phyloP scores from a whole-genome alignment of 2,888 invertebrate species.

The Eumerus sabulonum region DNA sequence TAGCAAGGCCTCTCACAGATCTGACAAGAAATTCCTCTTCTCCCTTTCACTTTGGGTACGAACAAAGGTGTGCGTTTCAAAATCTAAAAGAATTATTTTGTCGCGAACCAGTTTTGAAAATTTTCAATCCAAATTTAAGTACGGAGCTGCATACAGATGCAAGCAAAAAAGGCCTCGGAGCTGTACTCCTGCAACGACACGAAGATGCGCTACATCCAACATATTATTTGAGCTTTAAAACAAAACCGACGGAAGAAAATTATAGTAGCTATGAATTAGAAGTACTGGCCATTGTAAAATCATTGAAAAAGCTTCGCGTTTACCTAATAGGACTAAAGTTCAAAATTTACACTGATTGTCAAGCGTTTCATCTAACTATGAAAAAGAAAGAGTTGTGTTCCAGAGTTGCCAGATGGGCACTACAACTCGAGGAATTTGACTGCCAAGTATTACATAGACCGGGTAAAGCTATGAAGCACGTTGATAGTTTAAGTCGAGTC shows the following conservation, averaged over 20 bases:
- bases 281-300: not conserved
- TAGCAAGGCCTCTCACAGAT: constrained; percentile 5
- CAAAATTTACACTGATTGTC: constrained; percentile 19
- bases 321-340: constrained; percentile 11
- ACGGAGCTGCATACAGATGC: constrained; percentile 6
- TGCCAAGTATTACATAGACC: constrained; percentile 8
- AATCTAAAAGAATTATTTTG: not conserved
- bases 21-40: not conserved
- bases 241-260: constrained; percentile 5
- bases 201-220: constrained; percentile 46
- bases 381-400: constrained; percentile 26
- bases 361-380: constrained; percentile 35
- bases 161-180: constrained; percentile 35
- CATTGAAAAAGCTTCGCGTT: constrained; percentile 10
- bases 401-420: constrained; percentile 24
- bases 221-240: constrained; percentile 47
- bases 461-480: constrained; percentile 24
- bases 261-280: constrained; percentile 18
- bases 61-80: no score
- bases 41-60: no score
- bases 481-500: constrained; percentile 27
- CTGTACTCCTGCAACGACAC: constrained; percentile 40
- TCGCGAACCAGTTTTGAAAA: not conserved
- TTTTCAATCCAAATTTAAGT: not conserved
- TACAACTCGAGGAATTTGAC: constrained; percentile 27